Evolutionary conservation across 2,797 vertebrate genomes (phyloP).

Genomic region (Lacerta viridis): DNA sequence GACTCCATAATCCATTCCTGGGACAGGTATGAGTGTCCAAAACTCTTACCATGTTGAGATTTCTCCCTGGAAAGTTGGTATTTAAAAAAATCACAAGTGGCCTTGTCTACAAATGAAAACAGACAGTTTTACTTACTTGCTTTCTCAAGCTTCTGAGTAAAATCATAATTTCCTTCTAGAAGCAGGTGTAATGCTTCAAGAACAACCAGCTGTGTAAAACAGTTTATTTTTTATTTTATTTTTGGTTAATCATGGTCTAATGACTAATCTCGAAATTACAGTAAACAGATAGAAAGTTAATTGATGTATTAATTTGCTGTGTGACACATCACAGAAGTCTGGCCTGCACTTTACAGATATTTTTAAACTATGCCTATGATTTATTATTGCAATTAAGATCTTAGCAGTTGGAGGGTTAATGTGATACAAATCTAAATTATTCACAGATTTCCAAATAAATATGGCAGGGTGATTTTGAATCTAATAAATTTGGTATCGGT

Average conservation of each 20-base stretch:
- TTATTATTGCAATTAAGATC: slow-evolving; percentile 37
- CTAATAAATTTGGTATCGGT: slow-evolving; percentile 12
- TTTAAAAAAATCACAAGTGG: neutral
- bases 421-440: slow-evolving; percentile 51
- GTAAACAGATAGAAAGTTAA: slow-evolving; percentile 36
- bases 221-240: slow-evolving; percentile 11
- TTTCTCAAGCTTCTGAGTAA: slow-evolving; percentile 37
- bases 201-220: slow-evolving; percentile 24
- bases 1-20: neutral
- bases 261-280: slow-evolving; percentile 42
- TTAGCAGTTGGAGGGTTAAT: slow-evolving; percentile 50
- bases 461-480: slow-evolving; percentile 21
- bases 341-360: slow-evolving; percentile 32
- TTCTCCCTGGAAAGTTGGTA: neutral
- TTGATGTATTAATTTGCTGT: slow-evolving; percentile 45
- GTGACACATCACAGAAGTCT: slow-evolving; percentile 46
- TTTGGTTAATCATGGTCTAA: slow-evolving; percentile 38
- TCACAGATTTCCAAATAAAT: slow-evolving; percentile 39
- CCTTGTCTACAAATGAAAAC: slow-evolving; percentile 4
- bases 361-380: slow-evolving; percentile 25
- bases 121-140: neutral
- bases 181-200: slow-evolving; percentile 16
- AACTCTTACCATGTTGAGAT: neutral
- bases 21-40: neutral
- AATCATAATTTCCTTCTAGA: slow-evolving; percentile 45